Base-by-base conservation (phyloP, 2,888 invertebrate genomes). In the Euplagia quadripunctaria region DNA sequence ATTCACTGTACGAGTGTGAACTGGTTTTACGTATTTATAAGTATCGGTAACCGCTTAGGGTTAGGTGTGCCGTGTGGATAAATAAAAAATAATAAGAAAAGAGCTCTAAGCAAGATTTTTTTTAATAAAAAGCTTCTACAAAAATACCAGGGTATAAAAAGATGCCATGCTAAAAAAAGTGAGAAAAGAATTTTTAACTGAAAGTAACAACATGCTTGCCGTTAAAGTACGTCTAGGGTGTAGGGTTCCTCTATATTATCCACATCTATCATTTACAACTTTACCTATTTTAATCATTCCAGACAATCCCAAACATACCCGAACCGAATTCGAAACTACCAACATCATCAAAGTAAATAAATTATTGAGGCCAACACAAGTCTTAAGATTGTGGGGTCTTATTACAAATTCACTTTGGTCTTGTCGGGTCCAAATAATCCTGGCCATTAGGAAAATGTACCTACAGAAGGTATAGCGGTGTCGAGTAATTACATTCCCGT, bases 341-440 rank as follows among this genome's bases (percentile, higher is more conserved):
- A 88, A 84, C 86, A 87, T 89, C 87, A 84, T 86, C 87, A 88
- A 89, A 87, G 88, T 87, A 89, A 91, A 92, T 92, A 91, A 92
- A 91, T 93, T 91, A 92, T 90, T 87, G 87, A 89, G 79, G 86
- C 87, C 87, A 85, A 89, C 88, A 87, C 89, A 88, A 87, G 88
- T 84, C 89, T 89, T 88, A 90, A 91, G 90, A 89, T 88, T 87
- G 84, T 82, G 81, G 85, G 84, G 81, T 88, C 91, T 87, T 87
- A 92, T 94, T 94, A 92, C 90, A 91, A 94, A 94, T 93, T 94
- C 93, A 92, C 92, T 93, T 93, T 92, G 89, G 90, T 81, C 84
- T 83, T 83, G 81, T 82, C 77, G 86, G 86, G 85, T 81, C 83
- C 86, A 85, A 90, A 89, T 91, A 91, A 93, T 89, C 90, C 89